These are phyloP conservation scores for Anser cygnoides DNA, from an alignment of 2,113 vertebrate genomes.

Conservation along the genomic window DNA sequence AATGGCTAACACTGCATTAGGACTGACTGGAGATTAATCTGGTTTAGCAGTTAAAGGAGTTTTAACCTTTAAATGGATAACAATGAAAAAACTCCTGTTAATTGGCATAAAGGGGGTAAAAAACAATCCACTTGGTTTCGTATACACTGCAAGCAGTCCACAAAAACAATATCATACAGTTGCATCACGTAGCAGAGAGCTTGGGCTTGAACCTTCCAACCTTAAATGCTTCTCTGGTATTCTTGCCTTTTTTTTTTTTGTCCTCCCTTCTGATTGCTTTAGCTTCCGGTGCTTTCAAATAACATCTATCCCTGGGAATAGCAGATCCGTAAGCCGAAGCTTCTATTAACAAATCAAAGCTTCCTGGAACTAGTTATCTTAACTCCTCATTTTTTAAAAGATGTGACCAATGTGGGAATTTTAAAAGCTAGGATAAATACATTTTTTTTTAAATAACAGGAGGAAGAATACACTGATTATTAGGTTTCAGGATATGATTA, in stretches of 20 bases:
- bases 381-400: not conserved
- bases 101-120: not conserved
- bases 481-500: not conserved
- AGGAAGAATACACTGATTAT: conserved; percentile 12
- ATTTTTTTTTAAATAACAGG: not conserved
- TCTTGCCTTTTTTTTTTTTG: not conserved
- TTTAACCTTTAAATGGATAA: not conserved
- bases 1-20: not conserved
- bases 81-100: not conserved
- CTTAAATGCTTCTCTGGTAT: not conserved
- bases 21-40: not conserved
- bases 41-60: not conserved
- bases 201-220: not conserved
- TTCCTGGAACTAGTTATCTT: not conserved
- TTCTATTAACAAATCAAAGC: not conserved
- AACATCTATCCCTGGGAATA: not conserved
- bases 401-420: not conserved
- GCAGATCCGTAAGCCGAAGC: not conserved
- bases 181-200: fast-evolving
- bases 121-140: not conserved
- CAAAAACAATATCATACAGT: not conserved
- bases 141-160: not conserved
- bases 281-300: not conserved
- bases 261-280: not conserved
- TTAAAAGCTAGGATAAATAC: not conserved